These are phyloP conservation scores for Crocallis elinguaria DNA, from an alignment of 2,888 invertebrate species.

Conservation along the genomic window DNA sequence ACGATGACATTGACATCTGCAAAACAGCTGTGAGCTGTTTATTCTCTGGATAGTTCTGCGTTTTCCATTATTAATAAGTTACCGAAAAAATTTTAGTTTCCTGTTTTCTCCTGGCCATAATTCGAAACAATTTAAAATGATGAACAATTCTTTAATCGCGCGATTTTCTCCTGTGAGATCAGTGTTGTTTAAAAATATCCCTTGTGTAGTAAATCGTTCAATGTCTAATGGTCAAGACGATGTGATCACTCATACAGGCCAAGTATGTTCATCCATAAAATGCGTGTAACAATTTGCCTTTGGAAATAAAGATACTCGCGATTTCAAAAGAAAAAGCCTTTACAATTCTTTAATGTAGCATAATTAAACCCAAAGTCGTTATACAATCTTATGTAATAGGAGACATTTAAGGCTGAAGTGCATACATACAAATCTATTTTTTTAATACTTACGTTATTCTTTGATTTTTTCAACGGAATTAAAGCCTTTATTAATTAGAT, in stretches of 20 bases:
- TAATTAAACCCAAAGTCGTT: no score
- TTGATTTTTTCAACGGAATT: no score
- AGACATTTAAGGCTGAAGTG: not conserved
- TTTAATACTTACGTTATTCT: no score
- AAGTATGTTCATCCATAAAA: conserved; percentile 49
- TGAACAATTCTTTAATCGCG: conserved; percentile 42
- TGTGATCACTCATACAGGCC: conserved; percentile 68
- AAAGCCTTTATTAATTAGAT: no score
- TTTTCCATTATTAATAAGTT: not conserved
- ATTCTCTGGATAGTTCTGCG: not conserved
- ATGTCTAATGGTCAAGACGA: conserved; percentile 61
- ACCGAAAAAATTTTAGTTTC: conserved; percentile 6
- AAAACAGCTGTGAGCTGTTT: not conserved
- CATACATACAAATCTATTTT: not conserved
- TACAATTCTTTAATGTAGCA: no score
- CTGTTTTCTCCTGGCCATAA: no score
- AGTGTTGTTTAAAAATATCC: conserved; percentile 34
- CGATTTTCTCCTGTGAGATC: conserved; percentile 37
- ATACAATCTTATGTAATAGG: conserved; percentile 22
- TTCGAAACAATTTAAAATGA: no score
- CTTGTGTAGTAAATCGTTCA: conserved; percentile 47
- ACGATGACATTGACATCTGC: no score
- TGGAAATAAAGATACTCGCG: not conserved
- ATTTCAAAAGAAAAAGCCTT: no score
- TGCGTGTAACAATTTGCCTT: not conserved